phyloP scores from a whole-genome alignment of 1,140 invertebrate species.

The Pogonomyrmex barbatus region DNA sequence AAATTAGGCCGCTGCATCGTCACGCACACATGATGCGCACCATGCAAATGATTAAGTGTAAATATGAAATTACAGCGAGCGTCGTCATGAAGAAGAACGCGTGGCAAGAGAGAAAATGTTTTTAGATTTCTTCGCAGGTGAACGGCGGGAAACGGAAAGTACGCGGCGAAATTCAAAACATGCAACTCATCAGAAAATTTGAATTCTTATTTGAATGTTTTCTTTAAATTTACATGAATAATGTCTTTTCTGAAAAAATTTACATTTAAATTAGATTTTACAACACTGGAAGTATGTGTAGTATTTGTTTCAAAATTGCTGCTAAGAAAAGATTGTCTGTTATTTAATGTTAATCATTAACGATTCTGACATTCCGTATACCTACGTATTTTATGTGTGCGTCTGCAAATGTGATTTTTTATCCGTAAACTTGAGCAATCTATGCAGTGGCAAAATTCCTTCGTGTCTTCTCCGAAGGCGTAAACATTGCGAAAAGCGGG shows the following conservation, averaged over 20 bases:
- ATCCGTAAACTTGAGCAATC: slow-evolving; percentile 17
- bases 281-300: background rate
- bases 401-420: slow-evolving; percentile 30
- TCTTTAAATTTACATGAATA: background rate
- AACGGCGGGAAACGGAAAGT: background rate
- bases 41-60: slow-evolving; percentile 57
- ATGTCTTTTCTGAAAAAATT: background rate
- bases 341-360: background rate
- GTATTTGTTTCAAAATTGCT: background rate
- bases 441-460: background rate
- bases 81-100: slow-evolving; percentile 22
- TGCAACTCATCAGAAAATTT: background rate
- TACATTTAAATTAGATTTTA: background rate
- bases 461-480: slow-evolving; percentile 9
- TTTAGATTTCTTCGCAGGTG: background rate
- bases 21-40: slow-evolving; percentile 45
- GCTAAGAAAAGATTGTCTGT: background rate
- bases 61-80: slow-evolving; percentile 45
- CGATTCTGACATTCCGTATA: no score
- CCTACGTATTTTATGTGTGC: background rate
- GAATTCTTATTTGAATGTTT: background rate
- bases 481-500: slow-evolving; percentile 43
- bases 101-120: slow-evolving; percentile 35
- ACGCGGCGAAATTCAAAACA: background rate
- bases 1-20: slow-evolving; percentile 41